Evolutionary conservation across 2,888 invertebrate species (phyloP), one percentile per base, ranked within the genome.

Genomic region (Kuschelorhynchus macadamiae): DNA sequence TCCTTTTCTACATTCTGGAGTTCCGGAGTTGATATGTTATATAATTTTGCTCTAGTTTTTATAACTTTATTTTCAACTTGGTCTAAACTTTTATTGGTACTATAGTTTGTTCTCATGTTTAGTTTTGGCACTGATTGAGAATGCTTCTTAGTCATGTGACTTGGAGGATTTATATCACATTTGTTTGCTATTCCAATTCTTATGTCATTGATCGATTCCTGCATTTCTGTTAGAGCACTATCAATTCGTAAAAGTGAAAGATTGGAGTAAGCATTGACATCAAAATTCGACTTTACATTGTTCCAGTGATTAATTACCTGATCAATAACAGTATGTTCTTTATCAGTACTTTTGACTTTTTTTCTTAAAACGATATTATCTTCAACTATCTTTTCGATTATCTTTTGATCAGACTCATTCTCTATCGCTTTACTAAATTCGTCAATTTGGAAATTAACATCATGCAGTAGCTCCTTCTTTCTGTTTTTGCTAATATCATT

Each of bases 261-360:
- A 14, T 67, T 56, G 4, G 73, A 70, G 44, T 70, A 67, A 7
- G 49, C 14, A 12, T 70, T 52, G 17, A 70, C 41, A 30, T 71
- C 60, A 42, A 75, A 65, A 12, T 62, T 69, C 5, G 53, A 62
- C 33, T 71, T 52, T 2, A 71, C 63, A 21, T 70, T 71, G 9
- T 42, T 71, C 74, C 74, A 75, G 12, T 68, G 62, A 18, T 62
- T 69, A 11, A 61, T 61, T 17, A 75, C 70, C 11, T 64, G 61
- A 39, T 73, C 74, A 2, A 71, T 63, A 0, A 68, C 59, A 11
- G 70, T 71, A 46, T 62, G 33, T 39, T 71, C 67, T 44, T 63
- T 70, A 53, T 70, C 70, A 11, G 14, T 52, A 50, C 68, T 71
- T 32, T 60, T 71, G 14, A 61, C 46, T 33, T 68, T 61, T 59